Evolutionary conservation across 2,797 vertebrate species (phyloP).

Genomic region (Tapera naevia): DNA sequence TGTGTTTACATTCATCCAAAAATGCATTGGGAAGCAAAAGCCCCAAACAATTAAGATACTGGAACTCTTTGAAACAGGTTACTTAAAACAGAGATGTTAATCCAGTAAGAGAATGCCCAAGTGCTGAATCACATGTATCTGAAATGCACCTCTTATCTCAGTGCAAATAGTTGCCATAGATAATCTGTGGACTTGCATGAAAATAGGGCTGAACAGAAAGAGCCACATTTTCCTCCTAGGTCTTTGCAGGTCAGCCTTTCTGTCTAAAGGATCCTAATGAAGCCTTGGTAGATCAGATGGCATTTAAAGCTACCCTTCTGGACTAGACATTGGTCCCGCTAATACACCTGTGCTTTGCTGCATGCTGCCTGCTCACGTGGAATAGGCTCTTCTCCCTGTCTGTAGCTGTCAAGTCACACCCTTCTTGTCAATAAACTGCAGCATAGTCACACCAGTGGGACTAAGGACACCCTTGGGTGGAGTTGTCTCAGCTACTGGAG

Average conservation of each 20-base stretch:
- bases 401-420: background rate
- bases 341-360: background rate
- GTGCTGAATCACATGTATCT: background rate
- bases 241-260: fast-evolving
- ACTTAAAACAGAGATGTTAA: background rate
- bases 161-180: background rate
- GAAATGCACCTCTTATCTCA: background rate
- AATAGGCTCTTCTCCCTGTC: background rate
- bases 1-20: background rate
- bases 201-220: background rate
- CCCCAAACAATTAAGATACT: background rate
- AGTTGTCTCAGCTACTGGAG: background rate
- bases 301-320: background rate
- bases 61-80: background rate
- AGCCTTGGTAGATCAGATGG: background rate
- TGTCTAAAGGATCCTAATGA: background rate
- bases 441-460: background rate
- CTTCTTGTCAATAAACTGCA: background rate
- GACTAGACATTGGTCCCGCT: background rate
- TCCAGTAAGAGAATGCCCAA: background rate
- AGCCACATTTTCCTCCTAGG: background rate
- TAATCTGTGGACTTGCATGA: fast-evolving
- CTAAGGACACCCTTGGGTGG: background rate
- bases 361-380: fast-evolving
- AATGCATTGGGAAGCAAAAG: background rate